Evolutionary conservation across 2,797 vertebrate genomes (phyloP).

Genomic region (Limosa lapponica): DNA sequence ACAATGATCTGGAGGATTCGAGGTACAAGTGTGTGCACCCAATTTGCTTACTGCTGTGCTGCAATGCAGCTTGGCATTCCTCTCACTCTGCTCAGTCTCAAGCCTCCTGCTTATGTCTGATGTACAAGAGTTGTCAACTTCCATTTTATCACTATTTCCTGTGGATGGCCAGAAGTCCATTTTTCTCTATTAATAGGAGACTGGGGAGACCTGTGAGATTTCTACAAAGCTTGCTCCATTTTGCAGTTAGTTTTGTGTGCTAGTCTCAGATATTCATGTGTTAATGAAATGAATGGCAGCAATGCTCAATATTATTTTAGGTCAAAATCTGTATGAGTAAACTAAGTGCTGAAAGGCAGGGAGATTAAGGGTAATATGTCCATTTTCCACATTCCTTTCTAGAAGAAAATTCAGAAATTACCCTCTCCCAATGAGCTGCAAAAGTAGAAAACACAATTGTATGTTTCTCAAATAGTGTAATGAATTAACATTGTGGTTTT

Average conservation of each 20-base stretch:
- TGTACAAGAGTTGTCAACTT: background rate
- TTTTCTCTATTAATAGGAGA: background rate
- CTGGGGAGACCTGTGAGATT: background rate
- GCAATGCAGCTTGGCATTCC: background rate
- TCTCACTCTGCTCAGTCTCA: background rate
- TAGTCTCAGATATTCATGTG: background rate
- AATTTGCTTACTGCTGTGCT: background rate
- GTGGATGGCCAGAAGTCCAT: fast-evolving
- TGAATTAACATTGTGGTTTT: background rate
- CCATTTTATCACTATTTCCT: background rate
- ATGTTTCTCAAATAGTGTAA: background rate
- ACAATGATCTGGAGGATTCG: background rate
- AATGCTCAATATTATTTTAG: background rate
- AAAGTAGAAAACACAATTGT: background rate
- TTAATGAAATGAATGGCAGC: background rate
- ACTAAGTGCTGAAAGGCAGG: background rate
- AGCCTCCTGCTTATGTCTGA: background rate
- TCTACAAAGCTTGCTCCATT: background rate
- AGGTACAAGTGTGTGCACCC: fast-evolving
- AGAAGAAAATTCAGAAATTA: background rate
- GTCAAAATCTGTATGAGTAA: background rate
- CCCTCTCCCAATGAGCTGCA: background rate
- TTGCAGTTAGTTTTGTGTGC: background rate
- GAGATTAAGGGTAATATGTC: background rate
- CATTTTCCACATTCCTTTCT: background rate